phyloP scores from a whole-genome alignment of 2,113 vertebrate genomes.

The Rhabdomys dilectus region DNA sequence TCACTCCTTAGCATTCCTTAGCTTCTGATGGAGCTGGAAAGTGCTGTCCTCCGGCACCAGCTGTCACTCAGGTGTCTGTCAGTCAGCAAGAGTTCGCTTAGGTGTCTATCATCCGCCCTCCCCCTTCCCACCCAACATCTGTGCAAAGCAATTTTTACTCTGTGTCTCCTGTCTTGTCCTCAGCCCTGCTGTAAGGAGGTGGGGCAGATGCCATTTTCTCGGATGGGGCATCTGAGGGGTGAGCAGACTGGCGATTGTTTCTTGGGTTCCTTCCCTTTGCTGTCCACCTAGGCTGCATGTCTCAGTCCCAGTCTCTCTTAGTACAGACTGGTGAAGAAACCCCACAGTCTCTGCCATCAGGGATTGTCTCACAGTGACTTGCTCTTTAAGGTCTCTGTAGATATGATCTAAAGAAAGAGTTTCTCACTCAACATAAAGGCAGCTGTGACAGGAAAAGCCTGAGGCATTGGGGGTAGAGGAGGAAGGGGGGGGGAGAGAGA shows the following conservation, averaged over 20 bases:
- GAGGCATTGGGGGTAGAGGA: neutral
- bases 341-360: neutral
- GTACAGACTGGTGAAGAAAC: neutral
- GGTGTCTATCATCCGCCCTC: neutral
- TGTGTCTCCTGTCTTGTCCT: neutral
- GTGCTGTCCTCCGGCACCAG: neutral
- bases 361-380: neutral
- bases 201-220: neutral
- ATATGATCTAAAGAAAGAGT: constrained; percentile 19
- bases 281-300: neutral
- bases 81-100: neutral
- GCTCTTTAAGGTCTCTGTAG: neutral
- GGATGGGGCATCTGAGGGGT: neutral
- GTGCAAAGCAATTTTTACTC: neutral
- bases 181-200: neutral
- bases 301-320: neutral
- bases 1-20: constrained; percentile 33
- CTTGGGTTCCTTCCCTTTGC: neutral
- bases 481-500: neutral
- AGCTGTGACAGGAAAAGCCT: constrained; percentile 54
- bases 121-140: neutral
- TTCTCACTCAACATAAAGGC: constrained; percentile 57
- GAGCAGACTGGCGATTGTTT: neutral
- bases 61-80: constrained; percentile 10
- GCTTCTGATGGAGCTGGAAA: constrained; percentile 30